These are phyloP conservation scores for Hirudo medicinalis DNA, from an alignment of 1,140 invertebrate species.

Conservation along the genomic window DNA sequence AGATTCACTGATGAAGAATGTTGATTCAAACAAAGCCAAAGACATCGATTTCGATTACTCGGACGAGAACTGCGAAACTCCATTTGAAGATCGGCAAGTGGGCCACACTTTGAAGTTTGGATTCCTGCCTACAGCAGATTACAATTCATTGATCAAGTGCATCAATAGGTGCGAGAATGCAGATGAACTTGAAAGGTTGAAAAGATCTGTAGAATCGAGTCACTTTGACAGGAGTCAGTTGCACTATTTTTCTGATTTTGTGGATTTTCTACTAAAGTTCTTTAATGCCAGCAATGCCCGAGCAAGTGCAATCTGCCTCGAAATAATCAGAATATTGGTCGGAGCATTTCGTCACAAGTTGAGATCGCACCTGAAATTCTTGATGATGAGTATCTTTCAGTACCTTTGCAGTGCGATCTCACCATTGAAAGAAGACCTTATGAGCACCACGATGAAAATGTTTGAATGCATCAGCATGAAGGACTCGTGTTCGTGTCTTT, in stretches of 20 bases:
- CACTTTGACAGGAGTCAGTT: too few relatives aligned
- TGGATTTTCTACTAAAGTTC: conserved; percentile 48
- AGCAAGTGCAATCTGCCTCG: conserved; percentile 47
- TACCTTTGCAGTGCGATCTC: conserved; percentile 49
- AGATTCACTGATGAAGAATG: conserved; percentile 10
- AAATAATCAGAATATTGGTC: conserved; percentile 44
- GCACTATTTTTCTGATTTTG: conserved; percentile 47
- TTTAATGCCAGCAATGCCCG: conserved; percentile 48
- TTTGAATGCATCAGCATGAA: conserved; percentile 52
- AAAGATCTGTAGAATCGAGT: too few relatives aligned
- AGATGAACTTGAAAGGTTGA: too few relatives aligned
- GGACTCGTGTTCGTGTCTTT: conserved; percentile 50
- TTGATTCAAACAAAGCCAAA: neutral
- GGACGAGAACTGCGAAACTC: neutral
- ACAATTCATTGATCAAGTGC: too few relatives aligned
- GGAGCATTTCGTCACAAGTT: conserved; percentile 34
- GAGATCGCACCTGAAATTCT: conserved; percentile 35
- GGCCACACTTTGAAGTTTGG: too few relatives aligned
- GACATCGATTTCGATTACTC: neutral
- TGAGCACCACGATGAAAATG: conserved; percentile 49
- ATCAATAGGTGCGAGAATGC: too few relatives aligned
- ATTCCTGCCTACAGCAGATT: too few relatives aligned
- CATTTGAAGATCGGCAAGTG: too few relatives aligned
- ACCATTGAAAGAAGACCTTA: conserved; percentile 40
- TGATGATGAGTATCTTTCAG: conserved; percentile 42